Conservation (phyloP, 1,140 invertebrate species). For the Fopius arisanus region DNA sequence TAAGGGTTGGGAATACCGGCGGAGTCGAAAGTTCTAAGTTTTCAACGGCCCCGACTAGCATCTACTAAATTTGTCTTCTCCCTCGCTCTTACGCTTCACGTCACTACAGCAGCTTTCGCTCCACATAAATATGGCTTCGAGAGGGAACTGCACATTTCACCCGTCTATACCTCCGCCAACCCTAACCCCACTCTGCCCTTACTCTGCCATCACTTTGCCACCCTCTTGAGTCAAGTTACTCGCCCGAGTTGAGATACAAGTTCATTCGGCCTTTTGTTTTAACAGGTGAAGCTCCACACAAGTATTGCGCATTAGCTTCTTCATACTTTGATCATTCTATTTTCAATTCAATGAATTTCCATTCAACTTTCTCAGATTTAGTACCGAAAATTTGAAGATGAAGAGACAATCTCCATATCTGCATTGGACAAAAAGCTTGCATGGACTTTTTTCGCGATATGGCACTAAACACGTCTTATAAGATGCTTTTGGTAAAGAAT, state of each 20-base stretch:
- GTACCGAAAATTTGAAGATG: background rate
- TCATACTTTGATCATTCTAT: background rate
- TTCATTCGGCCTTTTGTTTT: conserved; percentile 44
- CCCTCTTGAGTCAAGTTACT: conserved; percentile 21
- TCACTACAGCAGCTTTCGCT: conserved; percentile 28
- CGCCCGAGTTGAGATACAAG: conserved; percentile 45
- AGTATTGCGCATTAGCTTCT: background rate
- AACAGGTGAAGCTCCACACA: background rate
- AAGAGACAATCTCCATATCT: too few species aligned
- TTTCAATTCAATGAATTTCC: background rate
- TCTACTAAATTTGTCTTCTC: conserved; percentile 33
- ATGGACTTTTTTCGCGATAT: too few species aligned
- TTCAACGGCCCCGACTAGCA: conserved; percentile 48
- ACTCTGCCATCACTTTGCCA: background rate
- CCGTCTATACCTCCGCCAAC: conserved; percentile 5
- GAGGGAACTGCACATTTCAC: conserved; percentile 30
- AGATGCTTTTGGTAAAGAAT: too few species aligned
- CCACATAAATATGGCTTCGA: conserved; percentile 49
- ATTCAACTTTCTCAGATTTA: background rate
- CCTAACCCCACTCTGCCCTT: conserved; percentile 29
- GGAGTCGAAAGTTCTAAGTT: conserved; percentile 52
- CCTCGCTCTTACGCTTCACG: conserved; percentile 19
- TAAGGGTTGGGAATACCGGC: conserved; percentile 26
- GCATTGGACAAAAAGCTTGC: too few species aligned
- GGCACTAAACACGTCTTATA: too few species aligned